Conservation (phyloP, 2,888 invertebrate genomes). For the Chloromyia formosa region DNA sequence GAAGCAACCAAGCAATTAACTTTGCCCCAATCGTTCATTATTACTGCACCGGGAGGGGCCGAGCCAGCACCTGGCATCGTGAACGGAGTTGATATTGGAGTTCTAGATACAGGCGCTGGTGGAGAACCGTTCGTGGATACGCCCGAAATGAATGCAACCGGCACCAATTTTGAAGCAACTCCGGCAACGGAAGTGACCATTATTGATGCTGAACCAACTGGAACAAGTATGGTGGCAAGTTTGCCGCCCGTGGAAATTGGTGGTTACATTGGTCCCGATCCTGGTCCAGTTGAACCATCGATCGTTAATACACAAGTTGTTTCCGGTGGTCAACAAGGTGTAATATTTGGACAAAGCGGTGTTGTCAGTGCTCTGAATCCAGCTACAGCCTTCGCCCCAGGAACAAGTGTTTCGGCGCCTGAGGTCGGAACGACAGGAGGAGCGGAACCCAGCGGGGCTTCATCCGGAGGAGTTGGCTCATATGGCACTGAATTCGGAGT, state of each 20-base stretch:
- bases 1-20: background rate
- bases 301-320: background rate
- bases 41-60: background rate
- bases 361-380: background rate
- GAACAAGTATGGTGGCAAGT: conserved; percentile 16
- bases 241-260: conserved; percentile 12
- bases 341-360: background rate
- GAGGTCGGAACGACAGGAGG: no score
- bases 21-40: background rate
- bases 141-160: background rate
- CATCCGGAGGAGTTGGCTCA: background rate
- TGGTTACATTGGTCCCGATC: background rate
- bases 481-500: no score
- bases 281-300: background rate
- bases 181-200: conserved; percentile 5
- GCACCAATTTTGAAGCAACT: background rate
- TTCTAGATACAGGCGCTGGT: no score
- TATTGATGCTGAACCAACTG: background rate
- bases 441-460: no score
- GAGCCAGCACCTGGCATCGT: background rate
- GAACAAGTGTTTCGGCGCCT: background rate
- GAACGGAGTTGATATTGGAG: background rate
- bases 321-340: no score
- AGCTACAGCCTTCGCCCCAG: background rate
- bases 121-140: conserved; percentile 8